Base-by-base conservation (phyloP, 2,888 invertebrate genomes). In the Leptopilina drosophilae region DNA sequence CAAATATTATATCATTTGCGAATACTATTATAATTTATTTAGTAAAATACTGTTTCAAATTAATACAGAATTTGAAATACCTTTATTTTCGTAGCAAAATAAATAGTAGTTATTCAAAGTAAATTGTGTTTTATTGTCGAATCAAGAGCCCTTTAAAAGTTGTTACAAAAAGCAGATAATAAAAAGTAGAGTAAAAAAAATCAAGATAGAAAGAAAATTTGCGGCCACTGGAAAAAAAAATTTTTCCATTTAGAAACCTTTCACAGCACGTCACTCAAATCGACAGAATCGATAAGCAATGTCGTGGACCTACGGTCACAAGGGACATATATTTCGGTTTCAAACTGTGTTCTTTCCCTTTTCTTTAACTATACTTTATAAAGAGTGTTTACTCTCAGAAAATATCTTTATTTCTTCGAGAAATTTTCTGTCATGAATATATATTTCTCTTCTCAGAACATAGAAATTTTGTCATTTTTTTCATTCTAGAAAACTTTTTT, bases 211-310 rank as follows among this genome's bases (percentile, higher is more conserved):
- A 80, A 75, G 59, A 76, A 12, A 73, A 69, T 81, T 81, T 81
- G 80, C 77, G 49, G 15, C 64, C 2, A 14, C 33, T 64, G 64
- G 26, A 12, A 64, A 64, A 64, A 64, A 33, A 64, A 64, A 40
- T 1, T 64, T 64, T 64, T 64, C 12, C 26, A 64, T 40, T 53
- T 20, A 69, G 49, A 12, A 73, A 77, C 80, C 84, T 83, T 75
- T 64, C 78, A 42, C 77, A 81, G 84, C 80, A 83, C 82, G 87
- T 86, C 86, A 84, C 84, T 88, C 87, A 85, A 86, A 84, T 80
- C 67, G 76, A 78, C 82, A 80, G 83, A 88, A 88, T 88, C 87
- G 87, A 89, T 88, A 87, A 87, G 87, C 87, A 87, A 89, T 89
- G 88, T 85, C 85, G 84, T 80, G 83, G 86, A 82, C 82, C 84